Conservation (phyloP, 2,113 vertebrate species). For the Podiceps cristatus region DNA sequence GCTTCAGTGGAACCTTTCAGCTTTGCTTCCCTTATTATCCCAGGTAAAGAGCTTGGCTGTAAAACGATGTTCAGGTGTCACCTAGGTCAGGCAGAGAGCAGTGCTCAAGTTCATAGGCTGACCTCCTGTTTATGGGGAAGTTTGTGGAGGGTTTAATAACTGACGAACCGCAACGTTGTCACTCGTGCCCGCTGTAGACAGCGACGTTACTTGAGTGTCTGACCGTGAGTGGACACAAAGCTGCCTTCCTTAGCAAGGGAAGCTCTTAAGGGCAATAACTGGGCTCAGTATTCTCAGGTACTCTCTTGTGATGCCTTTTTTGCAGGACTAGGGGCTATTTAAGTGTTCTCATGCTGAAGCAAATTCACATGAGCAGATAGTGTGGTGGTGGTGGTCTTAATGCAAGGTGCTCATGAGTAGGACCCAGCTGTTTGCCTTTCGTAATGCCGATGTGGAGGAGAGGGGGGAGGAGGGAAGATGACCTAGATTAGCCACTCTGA, state of each 20-base stretch:
- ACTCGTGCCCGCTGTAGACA: neutral
- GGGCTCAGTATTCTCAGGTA: neutral
- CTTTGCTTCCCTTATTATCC: slow-evolving; percentile 96
- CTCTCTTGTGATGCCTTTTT: neutral
- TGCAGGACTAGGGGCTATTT: neutral
- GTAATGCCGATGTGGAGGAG: neutral
- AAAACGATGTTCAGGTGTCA: neutral
- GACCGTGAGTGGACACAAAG: neutral
- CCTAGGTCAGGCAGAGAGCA: neutral
- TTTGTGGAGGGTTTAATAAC: neutral
- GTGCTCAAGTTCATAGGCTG: neutral
- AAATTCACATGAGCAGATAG: neutral
- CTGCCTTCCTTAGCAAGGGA: neutral
- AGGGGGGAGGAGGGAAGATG: neutral
- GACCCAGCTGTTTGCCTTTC: neutral
- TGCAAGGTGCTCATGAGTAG: neutral
- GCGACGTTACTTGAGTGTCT: neutral
- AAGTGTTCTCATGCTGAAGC: neutral
- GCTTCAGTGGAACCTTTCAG: slow-evolving; percentile 96
- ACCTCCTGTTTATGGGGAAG: neutral
- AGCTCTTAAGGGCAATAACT: neutral
- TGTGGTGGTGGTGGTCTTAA: neutral
- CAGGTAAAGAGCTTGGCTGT: slow-evolving; percentile 79
- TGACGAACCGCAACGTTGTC: neutral
- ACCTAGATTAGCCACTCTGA: neutral